A percentile compares a stretch with the other conserved stretches of the same genome.
phyloP scores from a whole-genome alignment of 1,140 invertebrate genomes.

The Tetraneura akinire region DNA sequence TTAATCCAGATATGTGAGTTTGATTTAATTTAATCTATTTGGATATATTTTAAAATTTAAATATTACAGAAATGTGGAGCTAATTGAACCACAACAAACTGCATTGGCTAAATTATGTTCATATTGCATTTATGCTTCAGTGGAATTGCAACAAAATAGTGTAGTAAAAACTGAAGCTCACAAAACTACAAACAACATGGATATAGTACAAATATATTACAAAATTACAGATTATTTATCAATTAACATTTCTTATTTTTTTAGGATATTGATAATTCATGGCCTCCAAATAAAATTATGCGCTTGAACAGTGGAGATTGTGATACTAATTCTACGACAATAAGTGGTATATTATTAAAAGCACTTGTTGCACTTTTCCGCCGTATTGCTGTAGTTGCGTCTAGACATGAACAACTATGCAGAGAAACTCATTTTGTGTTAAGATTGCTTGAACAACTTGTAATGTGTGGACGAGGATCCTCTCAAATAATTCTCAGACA shows the following conservation, averaged over 20 bases:
- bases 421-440: slow-evolving; percentile 85
- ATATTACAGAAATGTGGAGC: slow-evolving; percentile 58
- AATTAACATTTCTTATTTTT: not conserved
- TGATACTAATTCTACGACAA: not conserved
- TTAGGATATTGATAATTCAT: slow-evolving; percentile 53
- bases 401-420: slow-evolving; percentile 73
- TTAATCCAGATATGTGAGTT: slow-evolving; percentile 60
- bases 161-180: slow-evolving; percentile 34
- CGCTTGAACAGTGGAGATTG: slow-evolving; percentile 51
- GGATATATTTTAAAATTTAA: no score
- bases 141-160: slow-evolving; percentile 58
- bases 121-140: slow-evolving; percentile 75
- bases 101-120: slow-evolving; percentile 74
- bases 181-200: slow-evolving; percentile 52
- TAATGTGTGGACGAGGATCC: slow-evolving; percentile 77
- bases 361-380: slow-evolving; percentile 70
- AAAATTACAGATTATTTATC: not conserved
- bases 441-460: slow-evolving; percentile 77
- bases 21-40: not conserved
- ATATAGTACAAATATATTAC: slow-evolving; percentile 15
- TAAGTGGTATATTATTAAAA: slow-evolving; percentile 61
- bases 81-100: slow-evolving; percentile 76
- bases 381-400: slow-evolving; percentile 73
- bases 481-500: slow-evolving; percentile 75
- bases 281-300: slow-evolving; percentile 55